Evolutionary conservation across 2,888 invertebrate genomes (phyloP).

Genomic region (Leucoma salicis): DNA sequence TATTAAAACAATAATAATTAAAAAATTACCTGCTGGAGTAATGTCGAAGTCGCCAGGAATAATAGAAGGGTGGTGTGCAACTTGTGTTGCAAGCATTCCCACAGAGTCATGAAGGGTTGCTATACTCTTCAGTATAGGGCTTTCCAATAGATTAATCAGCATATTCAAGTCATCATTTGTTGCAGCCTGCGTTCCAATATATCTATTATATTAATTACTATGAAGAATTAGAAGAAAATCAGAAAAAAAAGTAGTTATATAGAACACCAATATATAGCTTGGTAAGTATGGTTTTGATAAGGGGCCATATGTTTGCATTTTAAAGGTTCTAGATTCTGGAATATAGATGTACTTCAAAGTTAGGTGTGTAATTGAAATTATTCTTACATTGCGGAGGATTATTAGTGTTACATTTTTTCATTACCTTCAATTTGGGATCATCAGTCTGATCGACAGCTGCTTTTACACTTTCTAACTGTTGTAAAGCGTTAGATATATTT

Average conservation of each 20-base stretch:
- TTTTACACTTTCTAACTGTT: slow-evolving; percentile 94
- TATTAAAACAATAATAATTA: background rate
- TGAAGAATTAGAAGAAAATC: too few relatives aligned
- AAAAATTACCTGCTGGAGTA: slow-evolving; percentile 85
- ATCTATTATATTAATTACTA: too few relatives aligned
- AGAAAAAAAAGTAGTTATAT: too few relatives aligned
- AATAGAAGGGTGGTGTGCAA: slow-evolving; percentile 95
- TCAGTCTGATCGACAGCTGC: slow-evolving; percentile 92
- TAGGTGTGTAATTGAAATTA: too few relatives aligned
- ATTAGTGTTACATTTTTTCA: too few relatives aligned
- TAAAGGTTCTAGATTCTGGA: too few relatives aligned
- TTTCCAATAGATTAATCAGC: slow-evolving; percentile 91
- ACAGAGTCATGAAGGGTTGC: slow-evolving; percentile 96
- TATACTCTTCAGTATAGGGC: slow-evolving; percentile 95
- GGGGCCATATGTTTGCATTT: too few relatives aligned
- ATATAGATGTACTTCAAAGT: too few relatives aligned
- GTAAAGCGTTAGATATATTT: slow-evolving; percentile 94
- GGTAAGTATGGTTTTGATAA: too few relatives aligned
- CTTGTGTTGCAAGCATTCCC: slow-evolving; percentile 91
- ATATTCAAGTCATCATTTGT: slow-evolving; percentile 91
- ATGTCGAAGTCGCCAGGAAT: slow-evolving; percentile 97
- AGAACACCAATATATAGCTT: too few relatives aligned
- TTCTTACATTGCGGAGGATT: too few relatives aligned
- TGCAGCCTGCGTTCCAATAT: slow-evolving; percentile 71
- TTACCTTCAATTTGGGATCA: slow-evolving; percentile 89